Conservation (phyloP, 2,888 invertebrate genomes). For the Orchestes rusci region DNA sequence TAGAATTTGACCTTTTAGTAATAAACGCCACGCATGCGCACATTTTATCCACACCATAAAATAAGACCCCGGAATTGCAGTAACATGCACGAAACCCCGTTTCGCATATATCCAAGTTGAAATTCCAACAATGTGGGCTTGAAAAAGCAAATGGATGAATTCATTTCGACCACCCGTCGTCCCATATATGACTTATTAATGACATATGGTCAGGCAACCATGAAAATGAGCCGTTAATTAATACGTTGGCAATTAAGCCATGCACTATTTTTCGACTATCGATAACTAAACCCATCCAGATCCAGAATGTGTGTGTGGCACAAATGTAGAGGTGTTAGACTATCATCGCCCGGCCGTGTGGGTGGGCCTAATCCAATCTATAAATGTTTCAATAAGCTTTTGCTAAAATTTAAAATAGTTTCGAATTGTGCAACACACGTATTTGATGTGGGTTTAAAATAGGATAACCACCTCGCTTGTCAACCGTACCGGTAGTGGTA, state of each 20-base stretch:
- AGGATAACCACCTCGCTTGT: too few species aligned
- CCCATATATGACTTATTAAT: slow-evolving; percentile 19
- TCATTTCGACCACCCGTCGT: slow-evolving; percentile 17
- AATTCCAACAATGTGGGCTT: too few species aligned
- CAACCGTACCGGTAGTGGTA: too few species aligned
- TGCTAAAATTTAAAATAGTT: too few species aligned
- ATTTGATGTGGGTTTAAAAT: too few species aligned
- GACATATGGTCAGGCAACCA: slow-evolving; percentile 9
- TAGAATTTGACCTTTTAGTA: too few species aligned
- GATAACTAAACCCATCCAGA: not conserved
- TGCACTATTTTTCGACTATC: not conserved
- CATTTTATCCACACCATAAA: too few species aligned
- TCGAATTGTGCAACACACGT: slow-evolving; percentile 20
- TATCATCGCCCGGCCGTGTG: slow-evolving; percentile 20
- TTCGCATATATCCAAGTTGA: too few species aligned
- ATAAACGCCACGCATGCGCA: too few species aligned
- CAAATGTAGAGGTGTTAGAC: slow-evolving; percentile 21
- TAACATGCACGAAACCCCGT: too few species aligned
- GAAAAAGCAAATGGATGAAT: slow-evolving; percentile 14
- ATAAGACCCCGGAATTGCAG: too few species aligned
- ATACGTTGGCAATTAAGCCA: slow-evolving; percentile 11
- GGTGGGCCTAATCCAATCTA: slow-evolving; percentile 20
- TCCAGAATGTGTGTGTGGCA: slow-evolving; percentile 21
- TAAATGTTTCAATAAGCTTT: slow-evolving; percentile 21
- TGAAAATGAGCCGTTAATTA: slow-evolving; percentile 11